A percentile compares a stretch with the other conserved stretches of the same genome.
These are phyloP conservation scores for Tragelaphus oryx DNA, from an alignment of 2,797 vertebrate species.

Conservation along the genomic window DNA sequence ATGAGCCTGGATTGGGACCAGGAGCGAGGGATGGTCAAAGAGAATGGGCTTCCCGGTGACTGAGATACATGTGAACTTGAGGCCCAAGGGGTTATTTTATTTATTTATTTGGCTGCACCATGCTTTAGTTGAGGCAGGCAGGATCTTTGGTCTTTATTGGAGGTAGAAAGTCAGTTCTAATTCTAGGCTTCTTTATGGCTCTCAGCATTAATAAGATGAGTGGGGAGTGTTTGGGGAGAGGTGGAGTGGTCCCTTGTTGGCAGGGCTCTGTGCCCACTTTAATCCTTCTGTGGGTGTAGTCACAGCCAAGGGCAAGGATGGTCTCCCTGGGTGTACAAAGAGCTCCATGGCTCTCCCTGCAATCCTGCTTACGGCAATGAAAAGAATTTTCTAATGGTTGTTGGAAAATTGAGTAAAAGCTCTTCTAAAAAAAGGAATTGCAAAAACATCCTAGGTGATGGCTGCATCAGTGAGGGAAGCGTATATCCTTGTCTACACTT, in stretches of 20 bases:
- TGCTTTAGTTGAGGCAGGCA: not conserved
- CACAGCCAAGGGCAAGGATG: fast-evolving
- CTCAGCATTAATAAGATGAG: not conserved
- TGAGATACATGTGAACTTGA: not conserved
- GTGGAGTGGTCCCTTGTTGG: not conserved
- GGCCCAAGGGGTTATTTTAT: not conserved
- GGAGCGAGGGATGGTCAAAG: too few species aligned
- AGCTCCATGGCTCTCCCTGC: not conserved
- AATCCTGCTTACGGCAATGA: not conserved
- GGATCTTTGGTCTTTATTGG: not conserved
- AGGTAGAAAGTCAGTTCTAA: not conserved
- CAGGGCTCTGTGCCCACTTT: not conserved
- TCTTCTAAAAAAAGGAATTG: not conserved
- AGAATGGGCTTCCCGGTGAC: not conserved
- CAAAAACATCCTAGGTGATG: not conserved
- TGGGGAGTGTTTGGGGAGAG: not conserved
- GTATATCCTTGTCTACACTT: not conserved
- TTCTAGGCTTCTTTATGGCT: not conserved
- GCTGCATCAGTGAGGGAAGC: fast-evolving
- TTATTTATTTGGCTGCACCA: not conserved
- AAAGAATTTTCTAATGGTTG: not conserved
- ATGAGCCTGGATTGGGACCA: not conserved
- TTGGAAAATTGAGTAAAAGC: not conserved
- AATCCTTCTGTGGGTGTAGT: not conserved
- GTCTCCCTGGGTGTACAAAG: not conserved